These are phyloP conservation scores for Chaetodon trifasciatus DNA, from an alignment of 2,797 vertebrate species.

Conservation along the genomic window DNA sequence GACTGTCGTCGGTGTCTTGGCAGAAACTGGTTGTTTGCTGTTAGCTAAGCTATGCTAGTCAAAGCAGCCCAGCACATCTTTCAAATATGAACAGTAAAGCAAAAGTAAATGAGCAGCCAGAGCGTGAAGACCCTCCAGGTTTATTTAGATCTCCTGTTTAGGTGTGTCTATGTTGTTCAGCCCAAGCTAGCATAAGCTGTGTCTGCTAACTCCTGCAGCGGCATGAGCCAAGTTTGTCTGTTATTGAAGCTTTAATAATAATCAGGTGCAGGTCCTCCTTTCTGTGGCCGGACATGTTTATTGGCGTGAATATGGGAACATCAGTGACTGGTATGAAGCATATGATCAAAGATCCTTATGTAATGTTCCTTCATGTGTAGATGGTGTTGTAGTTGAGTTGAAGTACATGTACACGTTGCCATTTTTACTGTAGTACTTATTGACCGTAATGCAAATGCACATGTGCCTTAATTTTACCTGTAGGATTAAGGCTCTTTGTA, in stretches of 20 bases:
- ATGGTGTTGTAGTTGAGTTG: neutral
- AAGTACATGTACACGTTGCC: neutral
- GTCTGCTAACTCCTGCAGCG: too few relatives aligned
- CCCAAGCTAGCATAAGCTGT: neutral
- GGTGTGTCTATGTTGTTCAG: neutral
- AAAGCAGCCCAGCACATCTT: neutral
- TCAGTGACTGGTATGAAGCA: neutral
- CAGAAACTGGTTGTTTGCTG: neutral
- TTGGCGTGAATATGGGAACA: neutral
- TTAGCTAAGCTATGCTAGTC: neutral
- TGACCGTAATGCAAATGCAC: neutral
- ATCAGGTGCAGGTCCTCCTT: neutral
- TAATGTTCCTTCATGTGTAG: neutral
- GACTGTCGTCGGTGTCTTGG: neutral
- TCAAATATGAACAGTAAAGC: neutral
- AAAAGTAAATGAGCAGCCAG: neutral
- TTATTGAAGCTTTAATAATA: too few relatives aligned
- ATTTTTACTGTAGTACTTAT: neutral
- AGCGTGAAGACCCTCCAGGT: neutral
- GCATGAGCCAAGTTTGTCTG: too few relatives aligned
- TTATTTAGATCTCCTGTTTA: conserved; percentile 3
- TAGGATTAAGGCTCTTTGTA: neutral
- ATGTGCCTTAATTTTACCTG: neutral
- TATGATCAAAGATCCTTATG: neutral
- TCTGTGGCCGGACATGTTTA: neutral